These are phyloP conservation scores for Pygoscelis adeliae DNA, from an alignment of 2,113 vertebrate species.

Conservation along the genomic window DNA sequence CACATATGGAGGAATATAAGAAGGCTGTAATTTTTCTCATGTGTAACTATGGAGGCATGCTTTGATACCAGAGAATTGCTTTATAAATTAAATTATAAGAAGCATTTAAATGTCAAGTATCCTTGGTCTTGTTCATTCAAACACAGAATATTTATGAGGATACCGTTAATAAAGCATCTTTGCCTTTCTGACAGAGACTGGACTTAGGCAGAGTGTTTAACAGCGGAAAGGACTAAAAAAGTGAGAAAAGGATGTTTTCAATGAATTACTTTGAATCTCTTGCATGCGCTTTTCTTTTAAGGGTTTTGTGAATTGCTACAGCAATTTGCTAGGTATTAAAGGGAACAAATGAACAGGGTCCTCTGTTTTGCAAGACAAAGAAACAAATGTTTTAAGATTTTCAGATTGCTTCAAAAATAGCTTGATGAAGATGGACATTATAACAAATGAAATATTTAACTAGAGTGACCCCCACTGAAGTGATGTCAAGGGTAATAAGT, in stretches of 20 bases:
- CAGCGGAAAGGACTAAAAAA: neutral
- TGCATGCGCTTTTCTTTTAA: neutral
- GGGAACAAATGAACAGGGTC: constrained; percentile 3
- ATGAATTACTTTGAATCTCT: neutral
- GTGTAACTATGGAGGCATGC: neutral
- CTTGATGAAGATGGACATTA: constrained; percentile 53
- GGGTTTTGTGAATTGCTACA: constrained; percentile 18
- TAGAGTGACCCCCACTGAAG: constrained; percentile 46
- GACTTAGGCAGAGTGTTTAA: neutral
- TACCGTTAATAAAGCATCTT: neutral
- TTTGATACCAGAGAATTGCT: constrained; percentile 12
- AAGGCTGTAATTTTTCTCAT: neutral
- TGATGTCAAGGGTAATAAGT: constrained; percentile 59
- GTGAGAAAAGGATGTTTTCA: constrained; percentile 26
- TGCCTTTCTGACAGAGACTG: neutral
- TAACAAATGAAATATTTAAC: constrained; percentile 59
- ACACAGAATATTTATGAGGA: constrained; percentile 11
- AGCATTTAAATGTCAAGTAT: constrained; percentile 34
- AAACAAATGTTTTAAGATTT: constrained; percentile 44
- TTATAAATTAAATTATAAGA: constrained; percentile 14
- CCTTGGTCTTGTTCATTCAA: neutral
- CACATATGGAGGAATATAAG: neutral
- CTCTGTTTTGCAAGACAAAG: constrained; percentile 37
- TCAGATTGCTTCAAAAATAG: constrained; percentile 36
- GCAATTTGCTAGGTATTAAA: constrained; percentile 43